These are phyloP conservation scores for Penaeus monodon DNA, from an alignment of 2,888 invertebrate genomes.

Conservation along the genomic window DNA sequence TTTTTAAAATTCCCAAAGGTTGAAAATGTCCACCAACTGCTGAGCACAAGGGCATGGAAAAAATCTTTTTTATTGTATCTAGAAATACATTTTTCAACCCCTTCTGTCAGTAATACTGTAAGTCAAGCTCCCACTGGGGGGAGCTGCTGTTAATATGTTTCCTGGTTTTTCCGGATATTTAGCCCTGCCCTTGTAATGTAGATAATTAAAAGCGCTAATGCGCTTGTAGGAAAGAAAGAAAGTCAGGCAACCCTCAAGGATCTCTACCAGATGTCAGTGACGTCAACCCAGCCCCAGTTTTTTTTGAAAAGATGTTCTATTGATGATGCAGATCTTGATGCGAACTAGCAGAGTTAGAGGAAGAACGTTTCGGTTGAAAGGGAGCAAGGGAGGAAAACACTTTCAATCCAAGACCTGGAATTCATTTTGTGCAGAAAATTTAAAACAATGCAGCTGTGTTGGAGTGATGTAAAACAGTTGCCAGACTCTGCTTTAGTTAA, in stretches of 20 bases:
- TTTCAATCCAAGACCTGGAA: too few relatives aligned
- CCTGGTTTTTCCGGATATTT: slow-evolving; percentile 32
- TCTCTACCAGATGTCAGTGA: slow-evolving; percentile 22
- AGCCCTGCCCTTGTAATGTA: slow-evolving; percentile 34
- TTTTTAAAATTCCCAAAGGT: too few relatives aligned
- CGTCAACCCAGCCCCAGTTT: slow-evolving; percentile 29
- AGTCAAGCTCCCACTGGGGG: not conserved
- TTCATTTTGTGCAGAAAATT: not conserved
- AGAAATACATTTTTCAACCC: not conserved
- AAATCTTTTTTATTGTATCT: not conserved
- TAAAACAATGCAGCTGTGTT: not conserved
- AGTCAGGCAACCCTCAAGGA: not conserved
- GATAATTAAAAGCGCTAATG: slow-evolving; percentile 8
- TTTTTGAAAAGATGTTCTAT: slow-evolving; percentile 53
- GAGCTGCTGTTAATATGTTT: not conserved
- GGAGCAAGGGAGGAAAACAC: slow-evolving; percentile 53
- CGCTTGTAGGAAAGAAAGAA: slow-evolving; percentile 3
- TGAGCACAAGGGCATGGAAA: slow-evolving; percentile 30
- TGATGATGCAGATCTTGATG: slow-evolving; percentile 59
- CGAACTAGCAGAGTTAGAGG: slow-evolving; percentile 63
- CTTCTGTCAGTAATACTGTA: not conserved
- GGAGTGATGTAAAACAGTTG: not conserved
- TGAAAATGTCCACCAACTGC: slow-evolving; percentile 63
- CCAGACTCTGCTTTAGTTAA: slow-evolving; percentile 1
- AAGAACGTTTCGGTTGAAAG: slow-evolving; percentile 60